Evolutionary conservation across 2,888 invertebrate genomes (phyloP).

Genomic region (Stomorhina lunata): DNA sequence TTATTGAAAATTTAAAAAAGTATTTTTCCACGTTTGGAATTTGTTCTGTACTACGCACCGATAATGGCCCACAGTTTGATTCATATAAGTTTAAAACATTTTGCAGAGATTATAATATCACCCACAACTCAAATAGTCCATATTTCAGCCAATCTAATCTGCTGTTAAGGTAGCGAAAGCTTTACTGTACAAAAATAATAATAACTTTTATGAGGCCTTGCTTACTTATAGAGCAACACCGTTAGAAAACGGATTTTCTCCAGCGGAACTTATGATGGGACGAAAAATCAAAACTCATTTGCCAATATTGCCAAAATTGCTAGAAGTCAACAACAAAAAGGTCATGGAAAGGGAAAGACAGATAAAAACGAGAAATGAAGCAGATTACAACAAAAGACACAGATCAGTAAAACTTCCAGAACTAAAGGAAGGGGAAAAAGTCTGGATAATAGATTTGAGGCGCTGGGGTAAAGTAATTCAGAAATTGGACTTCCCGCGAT

Average conservation of each 20-base stretch:
- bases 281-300: conserved; percentile 10
- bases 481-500: background rate
- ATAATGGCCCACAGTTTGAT: conserved; percentile 31
- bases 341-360: background rate
- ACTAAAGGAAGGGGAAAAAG: background rate
- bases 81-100: conserved; percentile 12
- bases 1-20: conserved; percentile 23
- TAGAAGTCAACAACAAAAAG: background rate
- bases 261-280: no score
- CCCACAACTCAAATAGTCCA: conserved; percentile 22
- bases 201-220: no score
- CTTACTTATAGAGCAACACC: no score
- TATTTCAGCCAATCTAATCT: conserved; percentile 30
- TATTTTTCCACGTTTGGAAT: conserved; percentile 42
- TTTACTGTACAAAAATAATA: conserved; percentile 4
- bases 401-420: background rate
- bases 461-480: background rate
- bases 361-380: background rate
- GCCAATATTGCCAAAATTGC: background rate
- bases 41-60: conserved; percentile 23
- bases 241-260: no score
- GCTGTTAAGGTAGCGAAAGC: conserved; percentile 26
- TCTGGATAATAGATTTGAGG: background rate
- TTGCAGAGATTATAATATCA: background rate
- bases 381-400: conserved; percentile 2